Base-by-base conservation (phyloP, 1,140 invertebrate genomes). In the Drosophila neocordata region DNA sequence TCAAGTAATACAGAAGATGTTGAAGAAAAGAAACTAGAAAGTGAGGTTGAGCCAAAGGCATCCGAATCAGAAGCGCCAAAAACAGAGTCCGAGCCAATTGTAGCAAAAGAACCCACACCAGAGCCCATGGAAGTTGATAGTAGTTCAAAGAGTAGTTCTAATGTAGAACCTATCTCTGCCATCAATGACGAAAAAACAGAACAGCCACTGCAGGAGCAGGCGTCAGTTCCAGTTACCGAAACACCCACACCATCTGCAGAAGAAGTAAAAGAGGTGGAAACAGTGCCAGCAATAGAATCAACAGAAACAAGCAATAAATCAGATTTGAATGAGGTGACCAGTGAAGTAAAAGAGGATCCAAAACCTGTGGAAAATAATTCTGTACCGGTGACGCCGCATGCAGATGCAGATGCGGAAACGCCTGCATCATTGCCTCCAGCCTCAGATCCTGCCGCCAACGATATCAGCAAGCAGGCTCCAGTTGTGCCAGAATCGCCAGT, bases 41-140 rank as follows among this genome's bases (percentile, higher is more conserved):
- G 60, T 6, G 74, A 71, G 18, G 18, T 75, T 2, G 41, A 69
- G 41, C 51, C 60, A 13, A 55, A 73, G 51, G 59, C 31, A 1
- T 9, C 11, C 38, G 20, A 27, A 9, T 38, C 41, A 31, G 76
- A 66, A 51, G 69, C 70, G 20, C 58, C 65, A 1, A 89, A 79
- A 60, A 27, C 20, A 6, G 41, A 60, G 57, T 24, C 44, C 27
- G 76, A 84, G 62, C 60, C 77, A 18, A 20, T 27, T 27, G 38
- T 44, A 11, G 61, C 63, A 27, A 80, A 78, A 61, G 74, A 87
- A 34, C 52, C 64, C 48, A 84, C 89, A 18, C 79, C 84, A 8
- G 89, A 90, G 55, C 79, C 89, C 18, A 91, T 90, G 89, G 89
- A 91, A 20, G 85, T 90, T 1, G 89, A 91, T 73, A 74, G 59